Conservation (phyloP, 2,113 vertebrate species). For the Copsychus sechellarum region DNA sequence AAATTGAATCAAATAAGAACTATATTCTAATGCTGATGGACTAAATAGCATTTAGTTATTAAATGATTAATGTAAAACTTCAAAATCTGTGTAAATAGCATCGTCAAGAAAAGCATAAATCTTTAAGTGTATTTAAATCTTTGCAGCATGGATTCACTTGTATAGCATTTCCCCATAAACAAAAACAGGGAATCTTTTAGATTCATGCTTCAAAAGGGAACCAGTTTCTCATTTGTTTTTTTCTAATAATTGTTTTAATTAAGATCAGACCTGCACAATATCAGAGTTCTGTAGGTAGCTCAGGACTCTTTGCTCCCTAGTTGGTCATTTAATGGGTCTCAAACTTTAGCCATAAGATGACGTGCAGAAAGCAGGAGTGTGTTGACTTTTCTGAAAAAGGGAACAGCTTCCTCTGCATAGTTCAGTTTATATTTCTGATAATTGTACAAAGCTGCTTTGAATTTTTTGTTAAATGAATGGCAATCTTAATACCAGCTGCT, state of each 20-base stretch:
- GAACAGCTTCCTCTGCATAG: neutral
- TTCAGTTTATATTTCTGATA: neutral
- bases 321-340: neutral
- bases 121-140: neutral
- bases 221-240: neutral
- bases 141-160: neutral
- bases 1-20: conserved; percentile 12
- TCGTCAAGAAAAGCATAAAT: neutral
- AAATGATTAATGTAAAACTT: neutral
- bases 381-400: neutral
- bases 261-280: neutral
- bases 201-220: neutral
- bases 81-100: neutral
- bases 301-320: neutral
- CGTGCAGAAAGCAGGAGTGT: neutral
- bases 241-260: neutral
- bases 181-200: neutral
- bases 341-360: neutral
- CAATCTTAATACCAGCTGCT: neutral
- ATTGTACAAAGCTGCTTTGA: neutral
- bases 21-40: neutral
- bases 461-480: neutral
- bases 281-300: neutral
- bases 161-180: neutral
- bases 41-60: neutral